phyloP scores from a whole-genome alignment of 2,797 vertebrate genomes.

The Fratercula arctica region DNA sequence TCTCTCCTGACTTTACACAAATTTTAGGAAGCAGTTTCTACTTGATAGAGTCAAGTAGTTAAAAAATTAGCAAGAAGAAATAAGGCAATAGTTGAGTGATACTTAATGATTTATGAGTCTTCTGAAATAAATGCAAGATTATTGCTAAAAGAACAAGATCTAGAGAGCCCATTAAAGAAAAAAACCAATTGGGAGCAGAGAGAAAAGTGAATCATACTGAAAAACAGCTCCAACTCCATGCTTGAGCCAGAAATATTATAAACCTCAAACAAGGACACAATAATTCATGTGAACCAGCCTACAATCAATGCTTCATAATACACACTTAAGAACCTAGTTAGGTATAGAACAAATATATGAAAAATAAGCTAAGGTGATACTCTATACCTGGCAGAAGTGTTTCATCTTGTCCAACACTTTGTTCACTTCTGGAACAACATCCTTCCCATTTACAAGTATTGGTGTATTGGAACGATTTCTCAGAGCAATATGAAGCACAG shows the following conservation, averaged over 20 bases:
- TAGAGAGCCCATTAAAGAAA: not conserved
- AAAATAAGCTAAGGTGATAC: not conserved
- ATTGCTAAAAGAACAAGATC: not conserved
- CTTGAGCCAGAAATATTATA: not conserved
- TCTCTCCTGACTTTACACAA: not conserved
- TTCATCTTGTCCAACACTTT: slow-evolving; percentile 97
- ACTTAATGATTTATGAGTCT: not conserved
- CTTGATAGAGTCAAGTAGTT: not conserved
- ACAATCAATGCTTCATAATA: not conserved
- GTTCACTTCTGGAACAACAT: slow-evolving; percentile 95
- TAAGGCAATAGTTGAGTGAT: not conserved
- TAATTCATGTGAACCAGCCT: not conserved
- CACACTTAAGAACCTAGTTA: not conserved
- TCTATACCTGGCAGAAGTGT: slow-evolving; percentile 88
- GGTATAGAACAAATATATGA: not conserved
- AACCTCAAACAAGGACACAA: not conserved
- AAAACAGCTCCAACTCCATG: not conserved
- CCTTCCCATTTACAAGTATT: slow-evolving; percentile 87
- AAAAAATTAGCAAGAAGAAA: not conserved
- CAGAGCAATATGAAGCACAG: slow-evolving; percentile 94
- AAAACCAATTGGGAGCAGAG: not conserved
- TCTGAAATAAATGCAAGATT: not conserved
- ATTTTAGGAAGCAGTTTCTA: not conserved
- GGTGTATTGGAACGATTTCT: slow-evolving; percentile 92
- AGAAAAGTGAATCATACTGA: not conserved